Evolutionary conservation across 2,888 invertebrate species (phyloP).

Genomic region (Ormyrus pomaceus): DNA sequence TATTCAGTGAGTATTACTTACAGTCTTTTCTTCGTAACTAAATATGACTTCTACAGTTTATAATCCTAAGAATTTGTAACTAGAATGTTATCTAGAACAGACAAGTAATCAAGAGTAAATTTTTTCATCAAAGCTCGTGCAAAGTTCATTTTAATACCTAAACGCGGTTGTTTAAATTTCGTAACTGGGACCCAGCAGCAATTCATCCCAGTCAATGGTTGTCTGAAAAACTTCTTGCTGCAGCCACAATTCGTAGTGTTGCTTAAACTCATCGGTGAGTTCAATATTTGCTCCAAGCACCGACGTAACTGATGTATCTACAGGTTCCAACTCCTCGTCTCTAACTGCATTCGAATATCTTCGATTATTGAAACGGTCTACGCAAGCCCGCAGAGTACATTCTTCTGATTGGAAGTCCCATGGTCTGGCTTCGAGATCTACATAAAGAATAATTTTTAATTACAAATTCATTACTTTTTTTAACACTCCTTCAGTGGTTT

Average conservation of each 20-base stretch:
- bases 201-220: slow-evolving; percentile 87
- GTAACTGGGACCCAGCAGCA: slow-evolving; percentile 62
- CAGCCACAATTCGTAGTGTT: slow-evolving; percentile 95
- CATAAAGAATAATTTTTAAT: not conserved
- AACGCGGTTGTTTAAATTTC: slow-evolving; percentile 47
- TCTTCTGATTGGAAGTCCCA: slow-evolving; percentile 99
- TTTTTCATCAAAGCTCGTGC: slow-evolving; percentile 33
- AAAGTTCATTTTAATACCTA: slow-evolving; percentile 34
- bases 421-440: slow-evolving; percentile 95
- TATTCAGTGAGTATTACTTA: too few relatives aligned
- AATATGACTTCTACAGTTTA: too few relatives aligned
- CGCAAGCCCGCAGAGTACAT: slow-evolving; percentile 93
- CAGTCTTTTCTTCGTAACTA: too few relatives aligned
- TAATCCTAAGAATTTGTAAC: too few relatives aligned
- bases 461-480: not conserved
- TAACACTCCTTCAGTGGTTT: not conserved
- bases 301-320: slow-evolving; percentile 89
- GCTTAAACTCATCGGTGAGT: slow-evolving; percentile 94
- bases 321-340: slow-evolving; percentile 80
- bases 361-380: slow-evolving; percentile 96
- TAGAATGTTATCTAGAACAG: not conserved
- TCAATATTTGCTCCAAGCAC: slow-evolving; percentile 88
- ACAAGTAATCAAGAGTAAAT: slow-evolving; percentile 3
- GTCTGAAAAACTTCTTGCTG: slow-evolving; percentile 97
- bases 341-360: slow-evolving; percentile 80